Percentiles rank a stretch among this genome's conserved stretches.
Conservation (phyloP, 2,888 invertebrate genomes). For the Allophyes oxyacanthae region DNA sequence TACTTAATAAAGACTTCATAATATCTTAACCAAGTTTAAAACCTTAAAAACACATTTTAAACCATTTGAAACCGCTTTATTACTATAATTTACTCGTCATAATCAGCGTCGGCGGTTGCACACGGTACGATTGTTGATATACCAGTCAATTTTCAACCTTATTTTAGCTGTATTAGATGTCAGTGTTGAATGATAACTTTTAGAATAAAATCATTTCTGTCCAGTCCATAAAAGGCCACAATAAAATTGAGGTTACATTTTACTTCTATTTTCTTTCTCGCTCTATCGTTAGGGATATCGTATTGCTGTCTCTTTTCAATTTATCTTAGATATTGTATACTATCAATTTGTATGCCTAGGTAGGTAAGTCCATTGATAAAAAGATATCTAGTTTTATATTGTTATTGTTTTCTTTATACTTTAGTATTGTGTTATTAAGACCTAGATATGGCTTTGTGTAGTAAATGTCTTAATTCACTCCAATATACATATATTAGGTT, state of each 20-base stretch:
- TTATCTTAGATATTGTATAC: constrained; percentile 44
- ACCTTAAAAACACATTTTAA: constrained; percentile 64
- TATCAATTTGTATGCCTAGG: constrained; percentile 53
- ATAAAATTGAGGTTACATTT: constrained; percentile 79
- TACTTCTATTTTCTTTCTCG: constrained; percentile 63
- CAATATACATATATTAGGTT: no score
- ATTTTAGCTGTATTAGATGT: constrained; percentile 10
- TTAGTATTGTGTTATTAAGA: constrained; percentile 9
- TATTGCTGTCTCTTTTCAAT: constrained; percentile 45
- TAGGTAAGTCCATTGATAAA: constrained; percentile 41
- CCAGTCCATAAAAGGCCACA: constrained; percentile 73
- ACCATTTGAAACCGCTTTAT: constrained; percentile 70
- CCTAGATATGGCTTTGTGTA: constrained; percentile 17
- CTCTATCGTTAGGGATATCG: constrained; percentile 48
- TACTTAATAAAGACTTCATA: constrained; percentile 47
- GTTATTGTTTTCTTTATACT: constrained; percentile 21
- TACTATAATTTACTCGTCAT: constrained; percentile 75
- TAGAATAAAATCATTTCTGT: constrained; percentile 67
- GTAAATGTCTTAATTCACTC: constrained; percentile 15
- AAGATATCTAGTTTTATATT: constrained; percentile 28
- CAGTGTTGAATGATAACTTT: constrained; percentile 24
- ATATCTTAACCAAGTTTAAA: constrained; percentile 58
- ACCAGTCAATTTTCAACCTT: constrained; percentile 55
- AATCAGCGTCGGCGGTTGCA: constrained; percentile 75
- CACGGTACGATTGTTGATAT: constrained; percentile 69